Base-by-base conservation (phyloP, 53 echinoderm and acorn worm genomes). In the Temnopleurus reevesii region DNA sequence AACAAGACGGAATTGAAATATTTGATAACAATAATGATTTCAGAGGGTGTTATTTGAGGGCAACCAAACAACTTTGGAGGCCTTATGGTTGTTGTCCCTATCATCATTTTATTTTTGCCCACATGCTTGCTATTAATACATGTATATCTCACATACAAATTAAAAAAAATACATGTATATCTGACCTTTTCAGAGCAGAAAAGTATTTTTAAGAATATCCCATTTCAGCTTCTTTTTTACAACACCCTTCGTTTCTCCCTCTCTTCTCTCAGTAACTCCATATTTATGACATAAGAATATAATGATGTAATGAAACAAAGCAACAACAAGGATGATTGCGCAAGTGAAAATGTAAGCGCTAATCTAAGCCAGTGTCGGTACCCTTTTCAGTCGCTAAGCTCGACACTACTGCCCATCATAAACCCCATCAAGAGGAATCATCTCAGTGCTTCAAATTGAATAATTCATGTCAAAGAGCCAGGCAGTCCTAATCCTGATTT, bases 401-500 rank as follows among this genome's bases (percentile, higher is more conserved):
- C 12, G 71, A 71, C 71, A 71, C 41, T 41, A 41, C 43, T 21
- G 8, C 41, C 7, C 36, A 8, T 63, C 31, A 12, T 49, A 3
- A 26, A 18, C 13, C 7, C 53, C 29, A 81, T 81, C 81, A 51
- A n/a, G 38, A 71, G 19, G 41, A 17, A 33, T 71, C 21, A 71
- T 21, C 7, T 1, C 41, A 38, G 6, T 71, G 71, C 71, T 71
- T 38, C 71, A 21, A 71, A 71, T 41, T 38, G 71, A 71, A 71
- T 71, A n/a, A 71, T 71, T 71, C 71, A 71, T 71, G 71, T 71
- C 71, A 71, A 38, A 41, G 71, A 41, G n/a, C 41, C 36, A 21
- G 38, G n/a, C 71, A 38, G n/a, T 41, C 71, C 8, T 41, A 71
- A 71, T 36, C 41, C 71, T 4, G 12, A 38, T n/a, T 71, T 71